A percentile compares a stretch with the other conserved stretches of the same genome.
Evolutionary conservation across 1,140 invertebrate species (phyloP).

Genomic region (Acromyrmex heyeri): DNA sequence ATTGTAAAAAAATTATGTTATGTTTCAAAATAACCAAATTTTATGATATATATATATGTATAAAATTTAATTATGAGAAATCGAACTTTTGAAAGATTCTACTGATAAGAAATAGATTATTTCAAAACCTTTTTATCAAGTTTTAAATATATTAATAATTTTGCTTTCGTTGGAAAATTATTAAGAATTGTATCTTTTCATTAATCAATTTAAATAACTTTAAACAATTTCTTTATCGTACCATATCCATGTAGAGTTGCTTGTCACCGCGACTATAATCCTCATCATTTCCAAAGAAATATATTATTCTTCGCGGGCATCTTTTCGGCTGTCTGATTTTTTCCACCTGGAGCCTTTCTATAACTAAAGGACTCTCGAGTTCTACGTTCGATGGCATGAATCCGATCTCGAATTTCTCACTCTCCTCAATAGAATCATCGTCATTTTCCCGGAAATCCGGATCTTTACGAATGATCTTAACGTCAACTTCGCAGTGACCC

Average conservation of each 20-base stretch:
- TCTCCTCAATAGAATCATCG: neutral
- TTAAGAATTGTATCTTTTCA: neutral
- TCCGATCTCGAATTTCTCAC: conserved; percentile 29
- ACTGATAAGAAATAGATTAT: neutral
- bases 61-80: too few species aligned
- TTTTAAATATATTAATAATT: neutral
- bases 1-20: neutral
- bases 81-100: too few species aligned
- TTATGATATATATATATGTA: neutral
- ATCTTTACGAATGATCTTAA: conserved; percentile 28
- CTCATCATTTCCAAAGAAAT: conserved; percentile 63
- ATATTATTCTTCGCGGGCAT: conserved; percentile 50
- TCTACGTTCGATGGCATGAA: neutral
- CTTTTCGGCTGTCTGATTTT: conserved; percentile 48
- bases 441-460: neutral
- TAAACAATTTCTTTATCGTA: neutral
- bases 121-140: neutral
- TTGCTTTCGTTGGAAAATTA: neutral
- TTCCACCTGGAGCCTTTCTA: conserved; percentile 26
- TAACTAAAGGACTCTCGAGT: neutral
- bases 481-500: conserved; percentile 61
- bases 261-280: conserved; percentile 37
- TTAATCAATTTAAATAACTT: neutral
- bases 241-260: conserved; percentile 63
- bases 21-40: neutral